Base-by-base conservation (phyloP, 1,140 invertebrate genomes). In the Trichonephila inaurata region DNA sequence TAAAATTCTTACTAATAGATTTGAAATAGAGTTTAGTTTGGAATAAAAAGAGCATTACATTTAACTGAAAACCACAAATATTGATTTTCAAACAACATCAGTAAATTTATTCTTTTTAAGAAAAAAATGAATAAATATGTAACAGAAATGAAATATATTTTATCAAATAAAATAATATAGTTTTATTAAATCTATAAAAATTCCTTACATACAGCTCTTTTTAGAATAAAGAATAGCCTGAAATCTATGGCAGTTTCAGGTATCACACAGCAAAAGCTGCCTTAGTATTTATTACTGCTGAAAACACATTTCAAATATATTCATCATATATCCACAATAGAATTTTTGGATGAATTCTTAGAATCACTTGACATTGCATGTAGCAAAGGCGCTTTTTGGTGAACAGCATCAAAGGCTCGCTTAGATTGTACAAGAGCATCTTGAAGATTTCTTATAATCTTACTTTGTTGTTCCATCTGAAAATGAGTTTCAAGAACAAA, bases 351-450 rank as follows among this genome's bases (percentile, higher is more conserved):
- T 69, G 83, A 60, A 72, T 60, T 72, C 72, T 64, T 87, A 5
- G 60, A 60, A 21, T 81, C 89, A 82, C 60, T 87, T 72, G 28
- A 58, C 6, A 61, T 6, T 87, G 44, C 14, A 66, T 83, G 60
- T 58, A 60, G 8, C 28, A 51, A 72, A 72, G 91, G 64, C 6
- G 33, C 7, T 82, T 91, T 91, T 81, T 61, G 51, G 60, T 92
- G 77, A 24, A 83, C 64, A 66, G 91, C 92, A 89, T 93, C 92
- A 93, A 93, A 93, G 28, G 92, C 92, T 61, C 92, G 85, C 58
- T 93, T 93, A 58, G 85, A 89, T 40, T 93, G 92, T 24, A 93
- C 92, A 44, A 93, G 87, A 64, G 92, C 92, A 64, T 93, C 92
- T 64, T 93, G 92, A 10, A 93, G 62, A 66, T 61, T 89, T 58